Base-by-base conservation (phyloP, 2,888 invertebrate genomes). In the Agonopterix alstromeriana region DNA sequence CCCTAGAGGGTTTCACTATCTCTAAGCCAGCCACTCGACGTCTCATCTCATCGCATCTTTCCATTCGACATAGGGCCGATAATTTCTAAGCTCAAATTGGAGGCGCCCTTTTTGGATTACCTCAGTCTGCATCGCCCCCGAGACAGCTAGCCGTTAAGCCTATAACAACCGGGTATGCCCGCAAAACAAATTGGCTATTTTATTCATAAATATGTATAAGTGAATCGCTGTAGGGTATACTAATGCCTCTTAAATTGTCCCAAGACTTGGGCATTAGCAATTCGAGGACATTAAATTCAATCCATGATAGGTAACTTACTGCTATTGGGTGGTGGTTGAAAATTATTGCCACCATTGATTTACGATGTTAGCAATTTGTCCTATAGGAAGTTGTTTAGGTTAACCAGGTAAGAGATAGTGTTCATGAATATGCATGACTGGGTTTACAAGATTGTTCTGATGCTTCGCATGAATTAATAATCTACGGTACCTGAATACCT, bases 161-260 rank as follows among this genome's bases (percentile, higher is more conserved):
- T 49, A 55, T 63, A 61, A 69, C 67, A 61, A 69, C 62, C 57
- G 61, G 65, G 47, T 38, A 42, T 43, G 38, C 12, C 27, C 43
- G 58, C 53, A 49, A 64, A 63, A 63, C 63, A 64, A 67, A 72
- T 72, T 68, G 74, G 64, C 78, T 73, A 72, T 72, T 70, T 72
- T 69, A 74, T 77, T 73, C 78, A 82, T 80, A 82, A 80, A 80
- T 76, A 79, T 81, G 77, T 77, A 76, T 75, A 73, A 70, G 70
- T 63, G 71, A 69, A 70, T 72, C 64, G 77, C 80, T 67, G 61
- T 60, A 63, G 74, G 80, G 67, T 70, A 61, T 63, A 66, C 69
- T 82, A 77, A 79, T 77, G 77, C 68, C 66, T 63, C 70, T 70
- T 76, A 79, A 79, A 84, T 76, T 77, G 79, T 79, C 62, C 58